Base-by-base conservation (phyloP, 2,797 vertebrate genomes). In the Chlorospingus semifuscus region DNA sequence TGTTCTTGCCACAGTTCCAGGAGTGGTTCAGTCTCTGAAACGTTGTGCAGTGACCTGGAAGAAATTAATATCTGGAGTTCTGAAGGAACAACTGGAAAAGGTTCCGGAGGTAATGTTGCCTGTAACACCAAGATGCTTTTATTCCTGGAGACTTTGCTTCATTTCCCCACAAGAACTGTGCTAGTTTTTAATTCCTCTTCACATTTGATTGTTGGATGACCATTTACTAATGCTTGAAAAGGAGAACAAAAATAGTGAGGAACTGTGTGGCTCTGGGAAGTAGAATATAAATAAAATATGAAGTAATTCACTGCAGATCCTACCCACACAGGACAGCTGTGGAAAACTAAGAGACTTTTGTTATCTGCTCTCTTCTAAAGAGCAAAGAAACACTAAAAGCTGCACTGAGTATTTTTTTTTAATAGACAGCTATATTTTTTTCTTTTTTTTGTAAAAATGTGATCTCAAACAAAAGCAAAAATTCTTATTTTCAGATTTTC, bases 21-120 rank as follows among this genome's bases (percentile, higher is more conserved):
- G 97, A 44, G 93, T 98, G 9, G 79, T 99, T 30, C 98, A 98
- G 32, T 86, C 95, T 52, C 90, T 99, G 96, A 98, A 99, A 92
- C 98, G 98, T 29, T 98, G 97, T 90, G 98, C 98, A 85, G 95
- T 98, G 92, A 98, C 98, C 94, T 99, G 99, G 99, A 97, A 99
- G 87, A 97, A 97, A 53, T 98, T 99, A 91, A 98, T 99, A 93
- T 98, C 98, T 1, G 49, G 96, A 39, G 97, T 98, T 26, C 65
- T 99, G 11, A 98, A 99, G 89, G 97, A 98, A 80, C 98, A 99
- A 89, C 96, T 97, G 94, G 96, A 95, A 70, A 99, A 99, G 95
- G 98, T 97, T 20, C 98, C 98, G 30, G 98, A 99, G 99, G 99
- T 99, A 96, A 65, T 0, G 1, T 60, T 32, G 30, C 13, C 15